These are phyloP conservation scores for Cataglyphis livida DNA, from an alignment of 2,888 invertebrate species.

Conservation along the genomic window DNA sequence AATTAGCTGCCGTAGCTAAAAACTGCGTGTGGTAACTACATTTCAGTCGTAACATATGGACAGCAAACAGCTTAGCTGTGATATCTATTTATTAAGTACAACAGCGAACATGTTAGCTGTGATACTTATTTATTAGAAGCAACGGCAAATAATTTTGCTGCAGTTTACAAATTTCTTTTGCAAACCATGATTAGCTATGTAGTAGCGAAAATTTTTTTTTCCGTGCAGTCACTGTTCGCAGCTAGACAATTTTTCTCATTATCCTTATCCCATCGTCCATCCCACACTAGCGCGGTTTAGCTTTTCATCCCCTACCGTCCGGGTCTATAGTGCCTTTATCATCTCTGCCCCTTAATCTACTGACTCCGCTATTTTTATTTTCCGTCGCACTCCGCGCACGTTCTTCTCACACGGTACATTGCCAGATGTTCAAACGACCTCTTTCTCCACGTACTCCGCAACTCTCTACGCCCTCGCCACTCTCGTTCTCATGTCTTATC, in stretches of 20 bases:
- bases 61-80: too few species aligned
- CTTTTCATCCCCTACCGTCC: conserved; percentile 12
- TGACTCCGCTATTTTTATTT: conserved; percentile 47
- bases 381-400: conserved; percentile 9
- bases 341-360: conserved; percentile 8
- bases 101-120: too few species aligned
- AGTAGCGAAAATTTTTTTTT: too few species aligned
- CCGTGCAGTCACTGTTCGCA: neutral
- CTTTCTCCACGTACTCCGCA: conserved; percentile 21
- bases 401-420: conserved; percentile 27
- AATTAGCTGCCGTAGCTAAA: too few species aligned
- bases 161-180: too few species aligned
- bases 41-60: too few species aligned
- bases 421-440: conserved; percentile 48
- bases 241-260: conserved; percentile 40
- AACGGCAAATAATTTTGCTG: too few species aligned
- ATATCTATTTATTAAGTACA: too few species aligned
- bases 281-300: neutral
- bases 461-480: conserved; percentile 8
- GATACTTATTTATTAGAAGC: too few species aligned
- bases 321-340: conserved; percentile 38
- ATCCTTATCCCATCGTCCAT: conserved; percentile 24
- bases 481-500: conserved; percentile 46
- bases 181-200: too few species aligned
- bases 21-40: too few species aligned